Evolutionary conservation across 2,113 vertebrate genomes (phyloP).

Genomic region (Hemiscyllium ocellatum): DNA sequence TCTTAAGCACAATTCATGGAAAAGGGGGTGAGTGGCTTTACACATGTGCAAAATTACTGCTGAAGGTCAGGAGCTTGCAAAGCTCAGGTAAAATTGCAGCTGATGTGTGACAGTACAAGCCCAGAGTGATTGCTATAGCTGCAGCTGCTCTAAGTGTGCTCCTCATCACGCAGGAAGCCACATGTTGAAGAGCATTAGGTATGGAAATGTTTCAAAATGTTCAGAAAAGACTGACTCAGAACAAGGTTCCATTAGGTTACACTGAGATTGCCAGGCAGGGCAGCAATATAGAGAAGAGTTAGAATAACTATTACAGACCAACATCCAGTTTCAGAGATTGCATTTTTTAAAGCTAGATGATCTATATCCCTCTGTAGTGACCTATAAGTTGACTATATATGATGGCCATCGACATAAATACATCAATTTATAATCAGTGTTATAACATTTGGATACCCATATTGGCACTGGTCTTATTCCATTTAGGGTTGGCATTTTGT

Average conservation of each 20-base stretch:
- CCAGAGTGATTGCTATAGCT: not conserved
- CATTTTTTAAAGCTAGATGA: not conserved
- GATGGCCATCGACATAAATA: not conserved
- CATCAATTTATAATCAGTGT: not conserved
- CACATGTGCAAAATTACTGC: not conserved
- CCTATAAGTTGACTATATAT: not conserved
- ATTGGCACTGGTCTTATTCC: not conserved
- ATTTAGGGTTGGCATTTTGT: not conserved
- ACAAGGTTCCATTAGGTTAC: not conserved
- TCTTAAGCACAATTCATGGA: slow-evolving; percentile 17
- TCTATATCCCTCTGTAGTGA: not conserved
- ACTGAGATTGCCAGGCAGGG: not conserved
- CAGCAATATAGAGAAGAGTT: not conserved
- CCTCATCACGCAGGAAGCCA: not conserved
- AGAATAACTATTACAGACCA: not conserved
- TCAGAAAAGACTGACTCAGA: not conserved
- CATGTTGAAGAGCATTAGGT: slow-evolving; percentile 2
- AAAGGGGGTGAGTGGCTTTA: slow-evolving; percentile 23
- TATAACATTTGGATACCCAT: not conserved
- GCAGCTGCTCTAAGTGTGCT: slow-evolving; percentile 17
- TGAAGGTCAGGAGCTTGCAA: not conserved
- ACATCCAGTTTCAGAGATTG: not conserved
- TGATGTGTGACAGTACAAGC: slow-evolving; percentile 6
- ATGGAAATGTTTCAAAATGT: slow-evolving; percentile 14
- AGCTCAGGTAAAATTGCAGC: slow-evolving; percentile 9